A percentile compares a stretch with the other conserved stretches of the same genome.
Evolutionary conservation across 2,888 invertebrate species (phyloP).

Genomic region (Volucella bombylans): DNA sequence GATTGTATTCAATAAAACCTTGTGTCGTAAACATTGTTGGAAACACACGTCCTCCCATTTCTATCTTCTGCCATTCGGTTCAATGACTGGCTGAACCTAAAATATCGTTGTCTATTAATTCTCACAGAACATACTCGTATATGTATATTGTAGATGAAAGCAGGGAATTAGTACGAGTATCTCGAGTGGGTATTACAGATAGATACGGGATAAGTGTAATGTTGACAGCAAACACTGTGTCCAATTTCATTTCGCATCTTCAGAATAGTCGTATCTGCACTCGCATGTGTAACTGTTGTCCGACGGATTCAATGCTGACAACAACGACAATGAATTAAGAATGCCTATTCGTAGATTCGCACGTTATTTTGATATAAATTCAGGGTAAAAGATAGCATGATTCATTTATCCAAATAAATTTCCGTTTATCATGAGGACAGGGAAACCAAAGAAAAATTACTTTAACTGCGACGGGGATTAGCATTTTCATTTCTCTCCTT

Average conservation of each 20-base stretch:
- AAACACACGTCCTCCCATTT: slow-evolving; percentile 3
- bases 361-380: slow-evolving; percentile 3
- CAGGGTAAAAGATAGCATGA: slow-evolving; percentile 12
- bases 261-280: background rate
- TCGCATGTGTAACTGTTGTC: background rate
- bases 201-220: background rate
- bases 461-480: background rate
- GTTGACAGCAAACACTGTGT: background rate
- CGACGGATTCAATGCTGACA: background rate
- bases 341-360: background rate
- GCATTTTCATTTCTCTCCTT: too few species aligned
- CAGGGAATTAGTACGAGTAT: background rate
- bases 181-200: background rate
- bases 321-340: background rate
- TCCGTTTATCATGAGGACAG: slow-evolving; percentile 1
- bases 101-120: slow-evolving; percentile 24
- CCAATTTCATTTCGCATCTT: slow-evolving; percentile 11
- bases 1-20: slow-evolving; percentile 25
- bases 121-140: background rate
- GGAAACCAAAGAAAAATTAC: slow-evolving; percentile 5
- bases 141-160: background rate
- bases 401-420: slow-evolving; percentile 16
- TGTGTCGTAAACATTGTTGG: background rate
- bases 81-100: slow-evolving; percentile 29
- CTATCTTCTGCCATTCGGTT: slow-evolving; percentile 1